Conservation (phyloP, 2,113 vertebrate species). For the Malaclemys terrapin region DNA sequence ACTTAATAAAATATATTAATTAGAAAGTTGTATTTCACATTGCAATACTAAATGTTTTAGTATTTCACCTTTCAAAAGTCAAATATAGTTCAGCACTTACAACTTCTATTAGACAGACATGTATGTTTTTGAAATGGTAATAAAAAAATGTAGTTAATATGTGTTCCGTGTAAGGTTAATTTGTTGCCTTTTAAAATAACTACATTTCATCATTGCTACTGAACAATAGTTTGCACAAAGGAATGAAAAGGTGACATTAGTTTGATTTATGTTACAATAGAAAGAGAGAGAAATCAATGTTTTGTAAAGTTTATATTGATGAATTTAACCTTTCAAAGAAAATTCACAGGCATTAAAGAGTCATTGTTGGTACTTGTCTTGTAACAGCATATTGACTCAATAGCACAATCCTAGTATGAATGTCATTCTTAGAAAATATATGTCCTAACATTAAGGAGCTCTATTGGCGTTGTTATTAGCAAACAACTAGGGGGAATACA, state of each 20-base stretch:
- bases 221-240: background rate
- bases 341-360: background rate
- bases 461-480: background rate
- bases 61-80: conserved; percentile 14
- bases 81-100: background rate
- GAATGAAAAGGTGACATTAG: background rate
- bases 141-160: background rate
- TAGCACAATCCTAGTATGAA: background rate
- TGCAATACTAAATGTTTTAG: background rate
- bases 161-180: background rate
- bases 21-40: background rate
- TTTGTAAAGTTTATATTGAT: background rate
- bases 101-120: background rate
- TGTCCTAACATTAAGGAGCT: background rate
- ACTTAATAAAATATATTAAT: background rate
- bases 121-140: background rate
- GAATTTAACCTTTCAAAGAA: background rate
- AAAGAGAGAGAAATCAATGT: background rate
- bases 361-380: background rate
- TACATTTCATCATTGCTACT: background rate
- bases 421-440: background rate
- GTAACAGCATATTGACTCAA: background rate
- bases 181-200: background rate
- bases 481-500: background rate
- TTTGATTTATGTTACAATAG: background rate